Evolutionary conservation across 2,888 invertebrate species (phyloP), one percentile per base, ranked within the genome.

Genomic region (Lamellibrachia columna): DNA sequence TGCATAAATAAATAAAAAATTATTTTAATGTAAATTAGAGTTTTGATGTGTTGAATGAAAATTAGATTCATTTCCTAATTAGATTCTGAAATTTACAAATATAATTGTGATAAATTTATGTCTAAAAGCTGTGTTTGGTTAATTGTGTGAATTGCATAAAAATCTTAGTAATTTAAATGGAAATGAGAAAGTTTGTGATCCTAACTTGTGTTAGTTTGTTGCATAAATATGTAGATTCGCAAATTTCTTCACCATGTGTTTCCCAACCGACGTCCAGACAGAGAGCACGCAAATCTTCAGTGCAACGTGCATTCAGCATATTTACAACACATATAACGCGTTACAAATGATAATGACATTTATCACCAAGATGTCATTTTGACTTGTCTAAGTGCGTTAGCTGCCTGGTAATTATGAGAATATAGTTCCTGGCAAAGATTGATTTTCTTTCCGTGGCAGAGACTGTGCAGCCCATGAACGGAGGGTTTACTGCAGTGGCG

Each of bases 371-470:
- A 75, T 22, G 75, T 22, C 75, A 75, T 75, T 75, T 75, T 22
- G 75, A 75, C 75, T 75, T 75, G 75, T 75, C 75, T 75, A 75
- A 22, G 75, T 75, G 75, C 22, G 75, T 75, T 75, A 75, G 75
- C 75, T 22, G 75, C 75, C 15, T 75, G 22, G 22, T 75, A 75
- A 75, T 75, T 75, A 75, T 75, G 75, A 75, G 75, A 15, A 22
- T 75, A 75, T 75, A 15, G 75, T 75, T 75, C 75, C 75, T 75
- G 75, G 55, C 75, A 22, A 22, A 75, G 75, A 75, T 75, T 75
- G 75, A 75, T 75, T 75, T 75, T 75, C 75, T 75, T 75, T n/a
- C 75, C 75, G 75, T 15, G 75, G 15, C 15, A 22, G 22, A 6
- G 75, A 58, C 58, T 58, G 75, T 15, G 15, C 75, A 22, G 75